phyloP scores from a whole-genome alignment of 35 echinoderm and acorn worm species.

The Patiria miniata region DNA sequence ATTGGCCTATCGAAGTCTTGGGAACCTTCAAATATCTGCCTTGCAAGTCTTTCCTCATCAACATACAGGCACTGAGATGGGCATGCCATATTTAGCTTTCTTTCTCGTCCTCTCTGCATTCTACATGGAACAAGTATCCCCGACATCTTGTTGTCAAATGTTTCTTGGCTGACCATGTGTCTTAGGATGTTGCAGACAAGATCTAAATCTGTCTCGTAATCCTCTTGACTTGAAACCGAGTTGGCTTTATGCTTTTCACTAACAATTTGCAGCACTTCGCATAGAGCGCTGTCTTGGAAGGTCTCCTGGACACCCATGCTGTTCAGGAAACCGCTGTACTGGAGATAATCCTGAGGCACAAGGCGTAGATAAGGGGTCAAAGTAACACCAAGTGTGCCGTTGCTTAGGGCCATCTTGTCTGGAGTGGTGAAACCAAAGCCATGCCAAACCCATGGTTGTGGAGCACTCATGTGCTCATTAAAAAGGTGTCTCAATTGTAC shows the following conservation, averaged over 20 bases:
- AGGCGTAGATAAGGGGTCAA: conserved; percentile 17
- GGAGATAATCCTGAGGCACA: background rate
- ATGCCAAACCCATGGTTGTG: conserved; percentile 48
- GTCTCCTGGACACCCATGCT: background rate
- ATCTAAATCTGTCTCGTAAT: background rate
- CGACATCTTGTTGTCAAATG: background rate
- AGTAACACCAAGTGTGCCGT: background rate
- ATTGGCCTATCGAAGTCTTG: background rate
- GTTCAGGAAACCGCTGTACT: background rate
- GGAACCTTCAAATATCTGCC: background rate
- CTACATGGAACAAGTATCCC: conserved; percentile 15
- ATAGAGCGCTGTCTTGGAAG: conserved; percentile 18
- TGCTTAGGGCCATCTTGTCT: conserved; percentile 5
- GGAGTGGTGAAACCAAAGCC: conserved; percentile 20
- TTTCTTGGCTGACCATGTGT: background rate
- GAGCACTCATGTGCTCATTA: background rate
- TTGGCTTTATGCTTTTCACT: background rate
- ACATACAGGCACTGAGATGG: conserved; percentile 5
- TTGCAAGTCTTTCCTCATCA: conserved; percentile 41
- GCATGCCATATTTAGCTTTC: background rate
- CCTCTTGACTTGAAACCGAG: background rate
- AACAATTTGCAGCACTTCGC: background rate
- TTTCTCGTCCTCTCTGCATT: background rate
- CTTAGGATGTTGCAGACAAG: conserved; percentile 37
- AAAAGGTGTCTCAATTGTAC: background rate